Base-by-base conservation (phyloP, 2,888 invertebrate genomes). In the Diaphora mendica region DNA sequence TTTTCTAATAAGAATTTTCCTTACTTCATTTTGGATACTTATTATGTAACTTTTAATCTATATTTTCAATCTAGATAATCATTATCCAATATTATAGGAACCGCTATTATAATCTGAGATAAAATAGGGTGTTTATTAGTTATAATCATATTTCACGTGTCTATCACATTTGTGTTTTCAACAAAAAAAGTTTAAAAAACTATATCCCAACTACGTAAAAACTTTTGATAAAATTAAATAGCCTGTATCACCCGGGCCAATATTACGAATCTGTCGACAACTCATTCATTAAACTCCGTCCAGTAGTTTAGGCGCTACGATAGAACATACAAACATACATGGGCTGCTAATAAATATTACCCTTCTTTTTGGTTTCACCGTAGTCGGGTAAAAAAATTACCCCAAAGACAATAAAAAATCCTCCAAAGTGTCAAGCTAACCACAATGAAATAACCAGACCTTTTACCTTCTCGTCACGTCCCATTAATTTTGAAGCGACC, bases 401-500 rank as follows among this genome's bases (percentile, higher is more conserved):
- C 3, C 15, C 44, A 59, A 26, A 59, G 59, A 26, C 26, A 59
- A 59, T 26, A 59, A 26, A 59, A 26, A n/a, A 23, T n/a, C 9
- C 35, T n/a, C 15, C 35, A 48, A 26, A 68, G 9, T 13, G 23
- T 20, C 67, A 48, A n/a, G 59, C 9, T 26, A 26, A 59, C 26
- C 5, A 59, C 59, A 59, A 59, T 59, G 15, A 26, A 59, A 59
- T 55, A n/a, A 55, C 55, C n/a, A 11, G 51, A 51, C 51, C 51
- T 51, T 51, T 51, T 51, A 55, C 59, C 59, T 59, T 59, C 26
- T 59, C 59, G 59, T 59, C 59, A 44, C 20, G 51, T 26, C 30
- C 35, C 59, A 55, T 55, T 35, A 51, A 69, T 51, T 30, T 33
- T 55, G 13, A 51, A 69, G 35, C 51, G 69, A 48, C 26, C 55